Evolutionary conservation across 2,888 invertebrate species (phyloP).

Genomic region (Steinernema carpocapsae): DNA sequence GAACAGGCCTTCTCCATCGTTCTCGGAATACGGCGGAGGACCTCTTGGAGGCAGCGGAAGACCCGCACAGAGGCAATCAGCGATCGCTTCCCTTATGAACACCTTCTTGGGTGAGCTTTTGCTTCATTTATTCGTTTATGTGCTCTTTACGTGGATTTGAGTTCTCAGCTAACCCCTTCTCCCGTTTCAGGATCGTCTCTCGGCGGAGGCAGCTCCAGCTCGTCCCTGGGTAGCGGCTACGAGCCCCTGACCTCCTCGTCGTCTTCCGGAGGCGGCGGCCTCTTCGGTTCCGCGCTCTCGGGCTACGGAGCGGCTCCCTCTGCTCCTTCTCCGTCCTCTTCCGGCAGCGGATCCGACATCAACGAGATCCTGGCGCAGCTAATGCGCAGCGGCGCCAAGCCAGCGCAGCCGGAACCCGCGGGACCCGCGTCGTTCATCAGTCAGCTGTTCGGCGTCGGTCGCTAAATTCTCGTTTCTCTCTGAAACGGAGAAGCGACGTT

Average conservation of each 20-base stretch:
- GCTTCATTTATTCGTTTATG: too few species aligned
- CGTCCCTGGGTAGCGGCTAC: conserved; percentile 42
- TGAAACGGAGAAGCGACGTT: not conserved
- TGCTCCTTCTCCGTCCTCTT: conserved; percentile 40
- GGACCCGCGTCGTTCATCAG: conserved; percentile 43
- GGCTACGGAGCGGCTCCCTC: conserved; percentile 38
- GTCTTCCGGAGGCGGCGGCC: conserved; percentile 12
- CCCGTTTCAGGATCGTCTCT: conserved; percentile 28
- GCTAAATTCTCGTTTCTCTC: not conserved
- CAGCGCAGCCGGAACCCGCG: conserved; percentile 44
- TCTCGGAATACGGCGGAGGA: conserved; percentile 39
- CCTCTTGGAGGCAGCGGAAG: conserved; percentile 41
- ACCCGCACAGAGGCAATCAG: conserved; percentile 40
- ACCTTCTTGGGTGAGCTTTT: conserved; percentile 44
- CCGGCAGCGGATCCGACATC: conserved; percentile 45
- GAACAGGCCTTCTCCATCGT: not conserved
- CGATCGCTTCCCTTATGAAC: conserved; percentile 45
- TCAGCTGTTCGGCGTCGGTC: conserved; percentile 44
- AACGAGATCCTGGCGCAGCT: conserved; percentile 41
- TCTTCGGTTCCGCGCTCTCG: conserved; percentile 44
- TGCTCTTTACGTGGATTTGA: too few species aligned
- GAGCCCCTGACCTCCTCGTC: conserved; percentile 38
- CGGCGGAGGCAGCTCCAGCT: conserved; percentile 10
- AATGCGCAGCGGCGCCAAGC: conserved; percentile 41
- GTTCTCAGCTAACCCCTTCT: conserved; percentile 32